Evolutionary conservation across 2,113 vertebrate species (phyloP), one percentile per base, ranked within the genome.

Genomic region (Rousettus leschenaultii): DNA sequence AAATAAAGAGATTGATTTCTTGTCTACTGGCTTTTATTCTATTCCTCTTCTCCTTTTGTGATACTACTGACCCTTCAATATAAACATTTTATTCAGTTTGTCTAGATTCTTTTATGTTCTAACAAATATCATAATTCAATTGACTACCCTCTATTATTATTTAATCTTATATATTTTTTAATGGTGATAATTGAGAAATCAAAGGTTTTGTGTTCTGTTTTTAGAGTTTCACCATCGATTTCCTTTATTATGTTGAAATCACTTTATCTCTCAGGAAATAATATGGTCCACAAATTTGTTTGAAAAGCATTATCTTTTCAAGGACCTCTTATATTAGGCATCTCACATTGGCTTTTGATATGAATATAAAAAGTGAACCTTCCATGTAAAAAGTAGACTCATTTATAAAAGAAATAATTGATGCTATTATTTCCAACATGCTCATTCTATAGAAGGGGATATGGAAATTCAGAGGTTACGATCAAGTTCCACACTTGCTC

Each of bases 1-100:
- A 97, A 82, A 83, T 86, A 45, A 51, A 94, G 16, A 84, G 16
- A 68, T 6, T 35, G 30, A 66, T 80, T 77, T 77, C 70, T 89
- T 48, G 5, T 83, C 86, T 89, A 13, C 9, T 51, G 51, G 15
- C 9, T 77, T 91, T 85, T 18, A 74, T 86, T 74, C 18, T 86
- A 28, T 79, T 87, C 38, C 33, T 94, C 12, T 57, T 80, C n/a
- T 79, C 15, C 7, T 86, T 68, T 75, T 65, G 21, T 43, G 70
- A 89, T 66, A 84, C 73, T 68, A 68, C 26, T 26, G 53, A 70
- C 4, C 15, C 74, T 96, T 86, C 21, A 83, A 4, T 71, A 40
- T 66, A 55, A 96, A 86, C 14, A 83, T 93, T 96, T 93, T 61
- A 89, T 70, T 89, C 79, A 87, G 8, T 91, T 35, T 61, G 8